These are phyloP conservation scores for Merodon equestris DNA, from an alignment of 2,888 invertebrate species.

Conservation along the genomic window DNA sequence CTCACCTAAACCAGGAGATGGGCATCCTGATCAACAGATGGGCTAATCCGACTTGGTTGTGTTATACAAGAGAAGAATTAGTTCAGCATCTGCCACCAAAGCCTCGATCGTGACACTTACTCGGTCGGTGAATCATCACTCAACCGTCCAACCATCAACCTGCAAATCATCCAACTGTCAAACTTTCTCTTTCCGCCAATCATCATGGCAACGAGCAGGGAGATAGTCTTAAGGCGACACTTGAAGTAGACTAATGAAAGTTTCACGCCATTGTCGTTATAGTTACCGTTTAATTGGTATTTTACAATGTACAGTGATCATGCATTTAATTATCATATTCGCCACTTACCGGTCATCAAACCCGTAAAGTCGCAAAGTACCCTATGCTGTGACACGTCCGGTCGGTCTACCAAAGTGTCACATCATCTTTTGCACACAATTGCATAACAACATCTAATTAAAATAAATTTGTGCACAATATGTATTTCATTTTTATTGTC, in stretches of 20 bases:
- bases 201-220: neutral
- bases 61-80: too few relatives aligned
- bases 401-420: too few relatives aligned
- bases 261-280: neutral
- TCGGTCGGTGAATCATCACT: conserved; percentile 24
- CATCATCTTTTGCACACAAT: too few relatives aligned
- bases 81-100: conserved; percentile 11
- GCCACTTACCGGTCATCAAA: conserved; percentile 24
- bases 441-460: too few relatives aligned
- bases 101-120: conserved; percentile 15
- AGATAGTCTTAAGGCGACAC: conserved; percentile 8
- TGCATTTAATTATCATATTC: too few relatives aligned
- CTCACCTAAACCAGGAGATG: too few relatives aligned
- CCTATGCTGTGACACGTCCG: too few relatives aligned
- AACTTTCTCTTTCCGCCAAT: conserved; percentile 17
- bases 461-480: too few relatives aligned
- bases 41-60: too few relatives aligned
- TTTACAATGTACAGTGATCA: neutral
- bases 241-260: conserved; percentile 19
- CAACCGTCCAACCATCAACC: neutral
- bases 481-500: conserved; percentile 12
- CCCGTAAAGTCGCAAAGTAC: neutral
- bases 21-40: too few relatives aligned
- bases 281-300: conserved; percentile 15
- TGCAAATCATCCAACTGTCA: conserved; percentile 11